These are phyloP conservation scores for Tragulus kanchil DNA, from an alignment of 2,113 vertebrate genomes.

Conservation along the genomic window DNA sequence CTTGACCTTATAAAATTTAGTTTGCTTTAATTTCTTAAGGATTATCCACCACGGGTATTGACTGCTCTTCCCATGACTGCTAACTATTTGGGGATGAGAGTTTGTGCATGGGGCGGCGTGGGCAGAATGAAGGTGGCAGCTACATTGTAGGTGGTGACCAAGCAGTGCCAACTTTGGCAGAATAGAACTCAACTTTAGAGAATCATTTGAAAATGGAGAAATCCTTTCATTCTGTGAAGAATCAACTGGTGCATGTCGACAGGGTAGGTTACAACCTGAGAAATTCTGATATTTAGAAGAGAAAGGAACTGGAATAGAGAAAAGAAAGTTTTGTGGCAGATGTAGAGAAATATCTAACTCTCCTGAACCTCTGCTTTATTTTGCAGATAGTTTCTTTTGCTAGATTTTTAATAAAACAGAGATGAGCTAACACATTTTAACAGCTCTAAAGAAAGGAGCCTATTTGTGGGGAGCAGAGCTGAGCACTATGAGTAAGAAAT, in stretches of 20 bases:
- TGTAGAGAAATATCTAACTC: background rate
- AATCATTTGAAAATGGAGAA: background rate
- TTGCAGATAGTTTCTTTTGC: background rate
- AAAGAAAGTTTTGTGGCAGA: background rate
- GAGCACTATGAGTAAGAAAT: background rate
- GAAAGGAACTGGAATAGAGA: background rate
- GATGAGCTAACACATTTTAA: background rate
- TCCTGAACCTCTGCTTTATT: rapidly evolving
- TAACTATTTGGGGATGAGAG: background rate
- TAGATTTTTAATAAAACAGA: conserved; percentile 6
- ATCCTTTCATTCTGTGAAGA: background rate
- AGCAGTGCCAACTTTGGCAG: background rate
- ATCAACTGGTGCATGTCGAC: background rate
- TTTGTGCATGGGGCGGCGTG: background rate
- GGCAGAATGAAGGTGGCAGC: background rate
- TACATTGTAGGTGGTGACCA: background rate
- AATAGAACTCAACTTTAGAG: background rate
- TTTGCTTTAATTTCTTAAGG: background rate
- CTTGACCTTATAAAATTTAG: background rate
- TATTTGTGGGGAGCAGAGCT: background rate
- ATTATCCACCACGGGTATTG: background rate
- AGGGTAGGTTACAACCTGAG: background rate
- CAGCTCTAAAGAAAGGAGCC: background rate
- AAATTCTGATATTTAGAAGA: background rate
- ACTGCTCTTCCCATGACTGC: background rate